A percentile compares a stretch with the other conserved stretches of the same genome.
These are phyloP conservation scores for Apogon hyalosoma DNA, from an alignment of 2,797 vertebrate genomes.

Conservation along the genomic window DNA sequence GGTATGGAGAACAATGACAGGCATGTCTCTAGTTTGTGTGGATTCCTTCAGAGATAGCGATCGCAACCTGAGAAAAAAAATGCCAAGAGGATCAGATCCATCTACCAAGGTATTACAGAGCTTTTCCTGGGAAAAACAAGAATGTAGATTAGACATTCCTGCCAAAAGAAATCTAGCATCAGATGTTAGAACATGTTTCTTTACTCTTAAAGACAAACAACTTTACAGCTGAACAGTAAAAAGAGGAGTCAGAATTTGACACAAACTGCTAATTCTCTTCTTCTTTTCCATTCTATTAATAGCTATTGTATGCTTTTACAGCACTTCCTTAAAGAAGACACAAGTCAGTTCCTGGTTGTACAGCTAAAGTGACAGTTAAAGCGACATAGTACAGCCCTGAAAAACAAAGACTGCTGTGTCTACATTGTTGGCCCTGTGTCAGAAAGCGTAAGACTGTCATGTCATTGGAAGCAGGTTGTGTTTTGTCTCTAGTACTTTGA, in stretches of 20 bases:
- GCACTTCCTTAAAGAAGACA: conserved; percentile 3
- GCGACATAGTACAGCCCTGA: conserved; percentile 9
- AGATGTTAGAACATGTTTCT: not conserved
- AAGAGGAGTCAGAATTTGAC: not conserved
- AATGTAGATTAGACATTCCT: not conserved
- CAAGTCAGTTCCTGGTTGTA: conserved; percentile 24
- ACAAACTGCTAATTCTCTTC: not conserved
- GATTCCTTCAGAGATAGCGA: conserved; percentile 10
- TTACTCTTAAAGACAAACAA: no score
- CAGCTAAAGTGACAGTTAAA: conserved; percentile 4
- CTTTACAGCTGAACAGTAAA: no score
- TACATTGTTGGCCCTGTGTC: conserved; percentile 2
- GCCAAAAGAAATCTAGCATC: no score
- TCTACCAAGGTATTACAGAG: conserved; percentile 9
- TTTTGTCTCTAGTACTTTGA: conserved; percentile 3
- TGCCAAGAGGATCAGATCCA: not conserved
- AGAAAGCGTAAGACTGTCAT: not conserved
- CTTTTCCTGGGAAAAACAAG: not conserved
- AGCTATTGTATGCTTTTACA: not conserved
- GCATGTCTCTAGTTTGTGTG: not conserved
- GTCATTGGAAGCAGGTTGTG: conserved; percentile 12
- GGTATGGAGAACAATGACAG: not conserved
- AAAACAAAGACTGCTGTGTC: conserved; percentile 21
- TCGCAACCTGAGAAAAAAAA: not conserved
- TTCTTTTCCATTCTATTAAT: no score